Evolutionary conservation across 2,113 vertebrate species (phyloP).

Genomic region (Camarhynchus parvulus): DNA sequence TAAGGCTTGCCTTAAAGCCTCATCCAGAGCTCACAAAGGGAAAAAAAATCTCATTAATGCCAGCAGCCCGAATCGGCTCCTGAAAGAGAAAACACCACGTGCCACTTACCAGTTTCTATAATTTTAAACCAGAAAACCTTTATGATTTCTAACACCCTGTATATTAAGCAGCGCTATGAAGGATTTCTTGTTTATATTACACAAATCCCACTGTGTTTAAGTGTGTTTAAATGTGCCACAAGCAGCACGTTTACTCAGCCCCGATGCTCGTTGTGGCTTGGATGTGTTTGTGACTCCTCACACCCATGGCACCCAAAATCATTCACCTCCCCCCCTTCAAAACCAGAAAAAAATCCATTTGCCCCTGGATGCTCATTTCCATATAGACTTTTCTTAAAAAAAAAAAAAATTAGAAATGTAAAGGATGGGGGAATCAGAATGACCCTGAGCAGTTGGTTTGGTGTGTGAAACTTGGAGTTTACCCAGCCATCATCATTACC

Average conservation of each 20-base stretch:
- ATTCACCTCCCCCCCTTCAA: neutral
- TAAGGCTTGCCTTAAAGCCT: neutral
- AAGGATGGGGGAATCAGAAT: neutral
- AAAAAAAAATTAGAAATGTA: neutral
- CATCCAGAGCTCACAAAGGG: neutral
- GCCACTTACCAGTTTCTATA: neutral
- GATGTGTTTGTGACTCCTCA: neutral
- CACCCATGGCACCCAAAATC: neutral
- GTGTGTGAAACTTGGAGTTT: neutral
- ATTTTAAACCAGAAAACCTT: neutral
- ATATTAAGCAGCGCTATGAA: neutral
- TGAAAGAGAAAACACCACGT: neutral
- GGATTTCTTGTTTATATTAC: neutral
- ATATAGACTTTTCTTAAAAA: neutral
- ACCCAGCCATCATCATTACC: neutral
- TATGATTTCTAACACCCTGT: neutral
- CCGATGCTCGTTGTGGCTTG: rapidly evolving
- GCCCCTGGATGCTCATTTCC: neutral
- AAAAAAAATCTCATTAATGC: neutral
- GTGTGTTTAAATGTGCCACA: neutral
- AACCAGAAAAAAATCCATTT: neutral
- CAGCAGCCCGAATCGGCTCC: neutral
- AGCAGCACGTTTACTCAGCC: neutral
- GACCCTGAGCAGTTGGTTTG: neutral
- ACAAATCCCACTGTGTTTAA: neutral